These are phyloP conservation scores for Dryobota labecula DNA, from an alignment of 2,888 invertebrate species.

Conservation along the genomic window DNA sequence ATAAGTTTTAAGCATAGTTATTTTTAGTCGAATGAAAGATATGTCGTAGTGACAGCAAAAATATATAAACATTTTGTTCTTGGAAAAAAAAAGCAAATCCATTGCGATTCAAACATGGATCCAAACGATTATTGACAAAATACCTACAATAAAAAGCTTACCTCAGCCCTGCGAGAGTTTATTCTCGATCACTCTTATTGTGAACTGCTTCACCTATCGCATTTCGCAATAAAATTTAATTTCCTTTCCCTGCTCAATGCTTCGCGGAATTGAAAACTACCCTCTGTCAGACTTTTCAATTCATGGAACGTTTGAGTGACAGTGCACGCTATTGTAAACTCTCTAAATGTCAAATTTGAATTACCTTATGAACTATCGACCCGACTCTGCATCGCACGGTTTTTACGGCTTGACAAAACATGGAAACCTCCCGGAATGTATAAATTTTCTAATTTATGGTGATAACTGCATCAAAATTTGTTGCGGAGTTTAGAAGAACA, in stretches of 20 bases:
- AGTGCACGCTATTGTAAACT: slow-evolving; percentile 6
- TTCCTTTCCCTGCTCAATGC: slow-evolving; percentile 4
- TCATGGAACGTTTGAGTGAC: slow-evolving; percentile 16
- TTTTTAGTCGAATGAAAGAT: not conserved
- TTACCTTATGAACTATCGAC: no score
- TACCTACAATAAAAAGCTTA: not conserved
- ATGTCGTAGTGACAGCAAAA: not conserved
- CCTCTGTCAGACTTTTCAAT: not conserved
- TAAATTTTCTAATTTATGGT: no score
- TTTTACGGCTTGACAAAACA: no score
- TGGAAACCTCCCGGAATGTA: no score
- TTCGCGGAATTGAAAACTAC: slow-evolving; percentile 12
- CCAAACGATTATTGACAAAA: not conserved
- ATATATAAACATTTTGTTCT: not conserved
- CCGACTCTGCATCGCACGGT: no score
- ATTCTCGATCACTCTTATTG: not conserved
- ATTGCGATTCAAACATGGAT: not conserved
- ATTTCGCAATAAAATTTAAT: slow-evolving; percentile 1
- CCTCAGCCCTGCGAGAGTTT: not conserved
- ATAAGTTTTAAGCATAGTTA: not conserved
- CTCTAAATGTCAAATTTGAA: not conserved
- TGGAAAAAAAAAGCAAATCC: not conserved
- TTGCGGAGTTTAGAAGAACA: no score
- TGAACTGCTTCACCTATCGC: not conserved
- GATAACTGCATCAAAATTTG: no score